Evolutionary conservation across 2,113 vertebrate genomes (phyloP).

Genomic region (Eidolon helvum): DNA sequence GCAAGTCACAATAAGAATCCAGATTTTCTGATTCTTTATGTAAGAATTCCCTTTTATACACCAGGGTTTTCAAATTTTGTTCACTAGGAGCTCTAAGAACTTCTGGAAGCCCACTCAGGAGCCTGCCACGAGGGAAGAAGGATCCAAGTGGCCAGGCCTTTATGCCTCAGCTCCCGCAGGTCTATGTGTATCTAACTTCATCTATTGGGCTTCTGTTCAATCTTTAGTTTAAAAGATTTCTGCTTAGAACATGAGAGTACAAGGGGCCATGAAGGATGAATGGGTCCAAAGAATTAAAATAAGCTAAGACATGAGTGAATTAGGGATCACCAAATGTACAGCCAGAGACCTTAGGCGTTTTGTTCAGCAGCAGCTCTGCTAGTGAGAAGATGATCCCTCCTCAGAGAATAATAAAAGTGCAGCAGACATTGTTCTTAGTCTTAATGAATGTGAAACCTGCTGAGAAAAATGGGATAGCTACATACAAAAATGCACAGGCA

Average conservation of each 20-base stretch:
- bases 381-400: not conserved
- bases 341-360: not conserved
- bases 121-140: not conserved
- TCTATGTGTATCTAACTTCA: not conserved
- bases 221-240: slow-evolving; percentile 18
- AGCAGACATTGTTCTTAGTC: not conserved
- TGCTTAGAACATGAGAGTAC: not conserved
- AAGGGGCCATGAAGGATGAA: not conserved
- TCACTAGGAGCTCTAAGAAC: not conserved
- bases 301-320: not conserved
- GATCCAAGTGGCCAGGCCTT: not conserved
- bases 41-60: not conserved
- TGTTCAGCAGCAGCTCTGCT: not conserved
- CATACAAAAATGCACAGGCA: not conserved
- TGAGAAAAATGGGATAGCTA: not conserved
- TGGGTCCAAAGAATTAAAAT: not conserved
- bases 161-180: no score
- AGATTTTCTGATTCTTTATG: not conserved
- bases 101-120: not conserved
- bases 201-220: not conserved
- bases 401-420: not conserved
- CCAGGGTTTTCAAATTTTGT: not conserved
- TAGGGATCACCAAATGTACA: not conserved
- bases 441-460: not conserved
- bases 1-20: not conserved